Percentiles rank a stretch among this genome's conserved stretches.
phyloP scores from a whole-genome alignment of 1,140 invertebrate genomes.

The Drosophila carrolli region DNA sequence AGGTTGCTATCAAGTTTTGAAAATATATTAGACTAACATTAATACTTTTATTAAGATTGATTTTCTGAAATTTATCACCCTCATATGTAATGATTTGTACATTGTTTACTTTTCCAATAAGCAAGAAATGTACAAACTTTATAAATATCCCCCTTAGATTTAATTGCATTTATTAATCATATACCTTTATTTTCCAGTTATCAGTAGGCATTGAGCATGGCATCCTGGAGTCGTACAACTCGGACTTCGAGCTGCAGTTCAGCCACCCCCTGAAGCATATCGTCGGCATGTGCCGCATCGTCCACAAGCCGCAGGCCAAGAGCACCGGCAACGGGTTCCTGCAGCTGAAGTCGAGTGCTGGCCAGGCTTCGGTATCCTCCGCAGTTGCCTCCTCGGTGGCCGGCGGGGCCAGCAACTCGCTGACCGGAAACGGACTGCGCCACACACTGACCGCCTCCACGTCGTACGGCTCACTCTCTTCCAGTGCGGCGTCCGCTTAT shows the following conservation, averaged over 20 bases:
- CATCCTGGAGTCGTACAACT: constrained; percentile 87
- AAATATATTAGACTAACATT: no score
- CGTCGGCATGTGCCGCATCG: constrained; percentile 84
- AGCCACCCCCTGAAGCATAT: constrained; percentile 87
- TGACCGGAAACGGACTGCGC: constrained; percentile 62
- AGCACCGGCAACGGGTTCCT: constrained; percentile 77
- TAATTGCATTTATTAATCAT: no score
- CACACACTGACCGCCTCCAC: constrained; percentile 77
- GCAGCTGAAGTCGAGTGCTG: constrained; percentile 64
- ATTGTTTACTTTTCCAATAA: no score
- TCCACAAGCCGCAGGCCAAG: constrained; percentile 76
- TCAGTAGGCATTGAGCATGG: constrained; percentile 88
- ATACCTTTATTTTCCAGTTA: constrained; percentile 85
- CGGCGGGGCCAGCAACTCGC: constrained; percentile 27
- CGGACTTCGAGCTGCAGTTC: constrained; percentile 88
- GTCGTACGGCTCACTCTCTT: constrained; percentile 78
- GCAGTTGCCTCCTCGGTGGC: constrained; percentile 26
- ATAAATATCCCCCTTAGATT: no score
- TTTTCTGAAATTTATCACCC: no score
- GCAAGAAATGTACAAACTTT: no score
- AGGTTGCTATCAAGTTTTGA: no score
- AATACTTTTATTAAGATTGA: no score
- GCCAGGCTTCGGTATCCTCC: constrained; percentile 17
- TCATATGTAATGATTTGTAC: no score
- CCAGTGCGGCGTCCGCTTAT: constrained; percentile 74